Evolutionary conservation across 2,888 invertebrate genomes (phyloP).

Genomic region (Ctena decussata): DNA sequence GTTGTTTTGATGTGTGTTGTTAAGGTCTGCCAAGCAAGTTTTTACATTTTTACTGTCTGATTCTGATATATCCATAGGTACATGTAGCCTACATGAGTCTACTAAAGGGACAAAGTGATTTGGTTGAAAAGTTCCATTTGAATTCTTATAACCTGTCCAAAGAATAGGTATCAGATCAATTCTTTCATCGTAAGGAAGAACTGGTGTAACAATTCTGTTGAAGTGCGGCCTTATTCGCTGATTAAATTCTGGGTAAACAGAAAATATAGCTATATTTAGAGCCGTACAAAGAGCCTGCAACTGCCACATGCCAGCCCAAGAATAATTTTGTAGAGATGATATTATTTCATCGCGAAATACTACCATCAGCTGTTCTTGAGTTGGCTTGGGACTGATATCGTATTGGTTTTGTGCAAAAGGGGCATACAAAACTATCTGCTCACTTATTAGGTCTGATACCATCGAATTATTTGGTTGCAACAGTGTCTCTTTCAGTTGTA

Average conservation of each 20-base stretch:
- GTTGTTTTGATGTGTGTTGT: too few relatives aligned
- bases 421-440: constrained; percentile 17
- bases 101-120: constrained; percentile 34
- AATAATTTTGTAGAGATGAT: constrained; percentile 5
- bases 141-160: constrained; percentile 15
- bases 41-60: too few relatives aligned
- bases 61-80: neutral
- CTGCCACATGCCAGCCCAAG: constrained; percentile 39
- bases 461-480: neutral
- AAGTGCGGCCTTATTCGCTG: neutral
- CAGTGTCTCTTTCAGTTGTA: constrained; percentile 10
- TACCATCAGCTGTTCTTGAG: constrained; percentile 6
- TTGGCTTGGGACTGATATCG: neutral
- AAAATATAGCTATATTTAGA: constrained; percentile 11
- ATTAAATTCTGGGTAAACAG: constrained; percentile 24
- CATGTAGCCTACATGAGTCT: neutral
- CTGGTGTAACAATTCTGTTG: constrained; percentile 13
- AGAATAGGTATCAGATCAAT: constrained; percentile 11
- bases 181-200: neutral
- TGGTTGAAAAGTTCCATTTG: constrained; percentile 12
- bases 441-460: constrained; percentile 7
- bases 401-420: constrained; percentile 5
- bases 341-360: constrained; percentile 18
- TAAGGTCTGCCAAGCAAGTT: too few relatives aligned
- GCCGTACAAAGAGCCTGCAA: constrained; percentile 23